Percentiles rank a stretch among this genome's conserved stretches.
phyloP scores from a whole-genome alignment of 2,888 invertebrate genomes.

The Dynastes grantii region DNA sequence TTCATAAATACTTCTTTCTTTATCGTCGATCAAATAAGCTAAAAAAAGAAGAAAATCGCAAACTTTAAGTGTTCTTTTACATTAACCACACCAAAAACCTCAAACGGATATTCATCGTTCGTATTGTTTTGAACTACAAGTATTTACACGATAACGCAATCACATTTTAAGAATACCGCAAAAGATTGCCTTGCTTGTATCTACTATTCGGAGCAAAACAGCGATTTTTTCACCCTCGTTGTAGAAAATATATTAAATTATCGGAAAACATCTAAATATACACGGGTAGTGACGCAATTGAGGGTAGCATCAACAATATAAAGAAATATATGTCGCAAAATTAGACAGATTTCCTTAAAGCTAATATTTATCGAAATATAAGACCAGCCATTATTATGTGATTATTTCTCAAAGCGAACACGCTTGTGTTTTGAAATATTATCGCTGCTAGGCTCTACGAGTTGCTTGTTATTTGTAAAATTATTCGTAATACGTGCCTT shows the following conservation, averaged over 20 bases:
- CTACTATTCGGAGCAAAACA: too few relatives aligned
- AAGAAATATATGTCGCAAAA: background rate
- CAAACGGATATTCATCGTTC: too few relatives aligned
- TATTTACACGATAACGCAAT: too few relatives aligned
- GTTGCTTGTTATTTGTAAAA: constrained; percentile 11
- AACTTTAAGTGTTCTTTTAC: too few relatives aligned
- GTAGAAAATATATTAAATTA: constrained; percentile 2
- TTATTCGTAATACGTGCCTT: constrained; percentile 2
- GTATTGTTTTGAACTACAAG: too few relatives aligned
- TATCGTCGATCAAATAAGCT: too few relatives aligned
- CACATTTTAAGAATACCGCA: too few relatives aligned
- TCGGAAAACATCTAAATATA: constrained; percentile 13
- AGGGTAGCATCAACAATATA: constrained; percentile 1
- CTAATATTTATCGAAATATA: constrained; percentile 10
- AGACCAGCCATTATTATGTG: background rate
- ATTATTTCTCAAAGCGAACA: constrained; percentile 1
- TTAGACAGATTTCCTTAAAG: constrained; percentile 14
- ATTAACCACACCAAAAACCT: too few relatives aligned
- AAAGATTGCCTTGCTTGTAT: too few relatives aligned
- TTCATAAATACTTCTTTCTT: too few relatives aligned
- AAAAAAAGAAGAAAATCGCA: too few relatives aligned
- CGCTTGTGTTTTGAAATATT: constrained; percentile 11
- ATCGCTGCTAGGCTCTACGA: background rate
- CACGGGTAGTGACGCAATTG: background rate
- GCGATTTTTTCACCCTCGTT: too few relatives aligned